Conservation (phyloP, 2,888 invertebrate genomes). For the Ecdyonurus torrentis region DNA sequence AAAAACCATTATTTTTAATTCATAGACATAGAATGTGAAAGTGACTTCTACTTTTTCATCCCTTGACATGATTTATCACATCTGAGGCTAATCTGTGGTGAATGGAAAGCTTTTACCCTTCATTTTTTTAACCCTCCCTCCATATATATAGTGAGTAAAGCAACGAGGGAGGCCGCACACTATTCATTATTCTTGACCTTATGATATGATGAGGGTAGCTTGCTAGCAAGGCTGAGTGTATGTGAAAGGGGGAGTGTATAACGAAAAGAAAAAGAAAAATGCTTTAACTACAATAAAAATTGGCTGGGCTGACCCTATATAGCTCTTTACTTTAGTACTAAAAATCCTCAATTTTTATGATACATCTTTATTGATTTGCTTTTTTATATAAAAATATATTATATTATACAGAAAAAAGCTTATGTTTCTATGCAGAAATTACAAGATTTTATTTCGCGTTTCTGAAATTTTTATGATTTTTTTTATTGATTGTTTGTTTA, state of each 20-base stretch:
- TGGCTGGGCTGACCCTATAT: background rate
- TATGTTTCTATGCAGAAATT: background rate
- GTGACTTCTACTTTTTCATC: background rate
- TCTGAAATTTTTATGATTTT: too few species aligned
- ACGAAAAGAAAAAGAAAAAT: background rate
- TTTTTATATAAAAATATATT: background rate
- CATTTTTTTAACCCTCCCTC: background rate
- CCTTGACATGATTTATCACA: background rate
- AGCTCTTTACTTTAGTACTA: background rate
- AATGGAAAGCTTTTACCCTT: background rate
- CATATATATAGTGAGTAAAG: background rate
- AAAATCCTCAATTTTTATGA: background rate
- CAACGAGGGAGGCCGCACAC: background rate
- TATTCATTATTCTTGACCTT: background rate
- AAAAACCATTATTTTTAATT: background rate
- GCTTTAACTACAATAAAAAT: background rate
- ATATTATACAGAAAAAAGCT: background rate
- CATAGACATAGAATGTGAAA: background rate
- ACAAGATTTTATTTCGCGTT: too few species aligned
- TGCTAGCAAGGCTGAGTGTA: too few species aligned
- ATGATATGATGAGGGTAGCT: background rate
- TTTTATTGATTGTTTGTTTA: too few species aligned
- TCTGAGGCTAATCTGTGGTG: background rate
- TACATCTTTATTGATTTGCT: background rate
- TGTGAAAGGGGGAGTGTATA: background rate